phyloP scores from a whole-genome alignment of 2,113 vertebrate species.

The Semnornis frantzii region DNA sequence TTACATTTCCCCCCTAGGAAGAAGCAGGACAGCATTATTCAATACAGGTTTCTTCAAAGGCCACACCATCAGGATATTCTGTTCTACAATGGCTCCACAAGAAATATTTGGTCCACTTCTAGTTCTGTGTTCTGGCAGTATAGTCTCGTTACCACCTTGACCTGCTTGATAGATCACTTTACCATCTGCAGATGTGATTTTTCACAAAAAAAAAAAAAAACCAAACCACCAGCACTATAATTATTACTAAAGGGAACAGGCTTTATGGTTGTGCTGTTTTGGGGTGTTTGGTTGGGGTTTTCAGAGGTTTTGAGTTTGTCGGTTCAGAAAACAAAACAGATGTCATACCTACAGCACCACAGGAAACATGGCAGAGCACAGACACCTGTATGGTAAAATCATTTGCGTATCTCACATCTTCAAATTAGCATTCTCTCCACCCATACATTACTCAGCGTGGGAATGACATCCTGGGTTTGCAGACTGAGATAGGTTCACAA shows the following conservation, averaged over 20 bases:
- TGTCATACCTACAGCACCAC: neutral
- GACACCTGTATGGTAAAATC: neutral
- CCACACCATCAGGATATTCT: neutral
- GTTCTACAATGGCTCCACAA: neutral
- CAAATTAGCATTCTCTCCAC: neutral
- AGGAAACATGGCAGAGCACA: neutral
- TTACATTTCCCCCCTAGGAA: neutral
- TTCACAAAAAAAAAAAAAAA: neutral
- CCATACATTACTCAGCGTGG: neutral
- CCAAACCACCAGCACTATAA: neutral
- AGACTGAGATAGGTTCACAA: neutral
- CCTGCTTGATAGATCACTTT: neutral
- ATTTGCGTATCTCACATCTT: neutral
- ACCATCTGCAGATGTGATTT: neutral
- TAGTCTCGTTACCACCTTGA: neutral
- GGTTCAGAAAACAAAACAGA: neutral
- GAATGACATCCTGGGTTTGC: neutral
- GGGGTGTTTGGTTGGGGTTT: too few relatives aligned
- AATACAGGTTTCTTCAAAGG: neutral
- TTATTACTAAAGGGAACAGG: neutral
- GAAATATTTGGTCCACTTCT: neutral
- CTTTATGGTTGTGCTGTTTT: neutral
- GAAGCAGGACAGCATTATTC: neutral
- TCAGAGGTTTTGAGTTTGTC: too few relatives aligned
- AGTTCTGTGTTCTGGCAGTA: neutral